Conservation (phyloP, 1,140 invertebrate genomes). For the Drosophila dunni region DNA sequence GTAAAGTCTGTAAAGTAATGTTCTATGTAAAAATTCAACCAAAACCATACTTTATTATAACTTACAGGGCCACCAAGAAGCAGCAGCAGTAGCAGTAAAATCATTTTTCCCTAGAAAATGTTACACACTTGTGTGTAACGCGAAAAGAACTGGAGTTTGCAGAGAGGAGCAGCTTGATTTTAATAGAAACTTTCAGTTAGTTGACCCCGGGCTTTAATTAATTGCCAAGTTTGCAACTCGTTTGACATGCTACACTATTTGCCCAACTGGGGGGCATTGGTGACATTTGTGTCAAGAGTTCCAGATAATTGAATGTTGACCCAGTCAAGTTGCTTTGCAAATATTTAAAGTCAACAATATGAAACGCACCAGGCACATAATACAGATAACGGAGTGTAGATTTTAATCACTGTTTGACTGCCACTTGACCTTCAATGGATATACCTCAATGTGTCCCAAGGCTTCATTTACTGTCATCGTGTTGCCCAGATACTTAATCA, state of each 20-base stretch:
- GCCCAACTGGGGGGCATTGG: conserved; percentile 32
- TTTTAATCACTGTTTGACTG: conserved; percentile 43
- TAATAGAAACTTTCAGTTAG: conserved; percentile 45
- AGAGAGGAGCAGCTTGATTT: conserved; percentile 35
- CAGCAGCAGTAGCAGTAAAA: conserved; percentile 39
- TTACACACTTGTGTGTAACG: conserved; percentile 13
- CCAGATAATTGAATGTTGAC: conserved; percentile 63
- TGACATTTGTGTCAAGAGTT: conserved; percentile 75
- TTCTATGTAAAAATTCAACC: not conserved
- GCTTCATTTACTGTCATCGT: not conserved
- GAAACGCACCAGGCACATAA: conserved; percentile 23
- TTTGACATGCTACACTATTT: conserved; percentile 55
- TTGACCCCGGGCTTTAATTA: conserved; percentile 63
- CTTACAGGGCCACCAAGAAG: conserved; percentile 25
- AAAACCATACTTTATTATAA: not conserved
- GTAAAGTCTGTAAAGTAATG: not conserved
- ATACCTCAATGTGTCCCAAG: conserved; percentile 15
- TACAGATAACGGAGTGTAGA: conserved; percentile 22
- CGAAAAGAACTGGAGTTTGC: conserved; percentile 36
- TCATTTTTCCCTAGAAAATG: conserved; percentile 18
- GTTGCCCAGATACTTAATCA: too few species aligned
- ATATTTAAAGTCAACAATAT: conserved; percentile 60
- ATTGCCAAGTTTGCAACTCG: conserved; percentile 54
- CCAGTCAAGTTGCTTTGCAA: conserved; percentile 48
- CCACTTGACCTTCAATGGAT: conserved; percentile 19